Conservation (phyloP, 2,888 invertebrate species). For the Thereva unica region DNA sequence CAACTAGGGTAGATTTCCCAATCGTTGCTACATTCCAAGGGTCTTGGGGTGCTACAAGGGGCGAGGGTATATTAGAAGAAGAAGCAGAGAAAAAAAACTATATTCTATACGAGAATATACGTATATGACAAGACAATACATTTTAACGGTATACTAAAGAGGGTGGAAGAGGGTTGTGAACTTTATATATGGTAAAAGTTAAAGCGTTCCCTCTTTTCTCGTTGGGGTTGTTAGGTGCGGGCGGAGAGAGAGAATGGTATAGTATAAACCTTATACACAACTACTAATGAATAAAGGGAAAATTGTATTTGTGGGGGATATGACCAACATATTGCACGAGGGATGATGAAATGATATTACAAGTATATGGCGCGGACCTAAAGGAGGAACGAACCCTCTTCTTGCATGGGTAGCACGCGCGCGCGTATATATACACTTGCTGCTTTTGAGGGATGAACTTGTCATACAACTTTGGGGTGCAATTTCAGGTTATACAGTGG, state of each 20-base stretch:
- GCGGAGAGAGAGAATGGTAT: no score
- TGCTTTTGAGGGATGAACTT: constrained; percentile 27
- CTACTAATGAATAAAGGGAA: no score
- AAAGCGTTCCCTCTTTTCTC: no score
- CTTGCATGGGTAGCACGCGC: constrained; percentile 59
- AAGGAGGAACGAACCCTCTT: constrained; percentile 48
- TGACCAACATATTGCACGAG: constrained; percentile 16
- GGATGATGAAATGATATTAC: constrained; percentile 11
- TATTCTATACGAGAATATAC: constrained; percentile 15
- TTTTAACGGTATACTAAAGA: constrained; percentile 8
- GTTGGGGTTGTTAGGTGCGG: no score
- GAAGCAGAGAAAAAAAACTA: constrained; percentile 3
- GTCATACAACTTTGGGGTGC: constrained; percentile 14
- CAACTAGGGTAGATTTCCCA: constrained; percentile 48
- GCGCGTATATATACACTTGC: constrained; percentile 46
- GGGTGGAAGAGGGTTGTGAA: constrained; percentile 24
- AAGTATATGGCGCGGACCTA: constrained; percentile 1
- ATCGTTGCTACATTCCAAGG: constrained; percentile 18
- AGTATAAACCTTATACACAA: no score
- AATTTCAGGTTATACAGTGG: neutral
- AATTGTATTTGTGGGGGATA: neutral
- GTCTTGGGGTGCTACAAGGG: constrained; percentile 50
- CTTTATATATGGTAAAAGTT: no score
- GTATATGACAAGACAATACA: constrained; percentile 29
- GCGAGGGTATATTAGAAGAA: constrained; percentile 4